Conservation (phyloP, 2,113 vertebrate species). For the Macaca nemestrina region DNA sequence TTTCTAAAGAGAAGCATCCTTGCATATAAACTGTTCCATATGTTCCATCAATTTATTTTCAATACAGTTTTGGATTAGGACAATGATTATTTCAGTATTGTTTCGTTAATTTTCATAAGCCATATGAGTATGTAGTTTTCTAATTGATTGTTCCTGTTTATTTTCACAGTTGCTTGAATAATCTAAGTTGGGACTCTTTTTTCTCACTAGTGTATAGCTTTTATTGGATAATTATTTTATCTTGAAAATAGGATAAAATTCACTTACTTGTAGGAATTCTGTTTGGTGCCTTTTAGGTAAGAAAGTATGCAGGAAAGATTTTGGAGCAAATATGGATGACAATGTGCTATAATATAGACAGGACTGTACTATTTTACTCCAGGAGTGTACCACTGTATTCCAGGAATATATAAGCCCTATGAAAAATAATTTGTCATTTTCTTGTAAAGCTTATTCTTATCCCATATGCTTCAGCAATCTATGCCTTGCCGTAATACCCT, state of each 20-base stretch:
- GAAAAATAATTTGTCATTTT: not conserved
- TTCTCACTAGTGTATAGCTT: not conserved
- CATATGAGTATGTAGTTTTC: not conserved
- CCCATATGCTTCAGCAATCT: not conserved
- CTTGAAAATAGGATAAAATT: not conserved
- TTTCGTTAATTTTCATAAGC: not conserved
- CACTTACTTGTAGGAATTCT: not conserved
- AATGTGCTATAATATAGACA: not conserved
- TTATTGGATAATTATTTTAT: not conserved
- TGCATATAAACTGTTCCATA: not conserved
- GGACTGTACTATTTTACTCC: not conserved
- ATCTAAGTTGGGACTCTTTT: not conserved
- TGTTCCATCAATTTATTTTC: not conserved
- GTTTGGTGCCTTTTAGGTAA: not conserved
- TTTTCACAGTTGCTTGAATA: not conserved
- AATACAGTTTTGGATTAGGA: not conserved
- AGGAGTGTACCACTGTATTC: not conserved
- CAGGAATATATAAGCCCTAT: not conserved
- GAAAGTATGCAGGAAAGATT: not conserved
- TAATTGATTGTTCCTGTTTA: not conserved
- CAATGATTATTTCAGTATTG: not conserved
- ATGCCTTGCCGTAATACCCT: not conserved
- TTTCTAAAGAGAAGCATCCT: not conserved
- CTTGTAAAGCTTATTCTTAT: not conserved
- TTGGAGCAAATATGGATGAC: not conserved